phyloP scores from a whole-genome alignment of 1,140 invertebrate genomes.

The Bombyx mandarina region DNA sequence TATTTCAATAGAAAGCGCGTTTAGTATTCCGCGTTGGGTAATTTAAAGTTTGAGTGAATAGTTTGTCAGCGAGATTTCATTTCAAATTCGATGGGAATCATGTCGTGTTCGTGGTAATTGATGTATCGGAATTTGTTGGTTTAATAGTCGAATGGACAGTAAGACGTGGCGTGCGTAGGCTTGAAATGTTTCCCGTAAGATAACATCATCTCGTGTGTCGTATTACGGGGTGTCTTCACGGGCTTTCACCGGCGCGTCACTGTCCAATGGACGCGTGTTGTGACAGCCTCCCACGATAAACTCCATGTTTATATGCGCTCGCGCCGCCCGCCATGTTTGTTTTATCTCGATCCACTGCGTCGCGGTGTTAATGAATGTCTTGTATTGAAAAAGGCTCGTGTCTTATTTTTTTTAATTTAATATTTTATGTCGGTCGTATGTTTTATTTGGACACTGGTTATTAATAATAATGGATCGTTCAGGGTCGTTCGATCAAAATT shows the following conservation, averaged over 20 bases:
- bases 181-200: slow-evolving; percentile 42
- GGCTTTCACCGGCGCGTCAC: slow-evolving; percentile 62
- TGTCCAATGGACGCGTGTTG: slow-evolving; percentile 54
- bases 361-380: slow-evolving; percentile 66
- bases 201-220: slow-evolving; percentile 45
- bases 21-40: background rate
- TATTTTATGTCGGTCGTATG: slow-evolving; percentile 47
- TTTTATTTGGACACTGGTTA: slow-evolving; percentile 69
- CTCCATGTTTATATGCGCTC: slow-evolving; percentile 58
- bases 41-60: no score
- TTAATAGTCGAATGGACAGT: slow-evolving; percentile 20
- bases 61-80: no score
- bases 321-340: slow-evolving; percentile 66
- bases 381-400: slow-evolving; percentile 50
- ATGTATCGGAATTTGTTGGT: slow-evolving; percentile 22
- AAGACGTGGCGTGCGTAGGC: slow-evolving; percentile 48
- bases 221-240: slow-evolving; percentile 43
- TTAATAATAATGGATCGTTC: slow-evolving; percentile 66
- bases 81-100: slow-evolving; percentile 24
- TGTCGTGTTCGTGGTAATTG: slow-evolving; percentile 29
- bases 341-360: slow-evolving; percentile 61
- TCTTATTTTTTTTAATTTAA: slow-evolving; percentile 33
- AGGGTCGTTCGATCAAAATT: slow-evolving; percentile 64
- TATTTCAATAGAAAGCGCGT: background rate
- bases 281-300: slow-evolving; percentile 70